These are phyloP conservation scores for Zaprionus bogoriensis DNA, from an alignment of 2,888 invertebrate species.

Conservation along the genomic window DNA sequence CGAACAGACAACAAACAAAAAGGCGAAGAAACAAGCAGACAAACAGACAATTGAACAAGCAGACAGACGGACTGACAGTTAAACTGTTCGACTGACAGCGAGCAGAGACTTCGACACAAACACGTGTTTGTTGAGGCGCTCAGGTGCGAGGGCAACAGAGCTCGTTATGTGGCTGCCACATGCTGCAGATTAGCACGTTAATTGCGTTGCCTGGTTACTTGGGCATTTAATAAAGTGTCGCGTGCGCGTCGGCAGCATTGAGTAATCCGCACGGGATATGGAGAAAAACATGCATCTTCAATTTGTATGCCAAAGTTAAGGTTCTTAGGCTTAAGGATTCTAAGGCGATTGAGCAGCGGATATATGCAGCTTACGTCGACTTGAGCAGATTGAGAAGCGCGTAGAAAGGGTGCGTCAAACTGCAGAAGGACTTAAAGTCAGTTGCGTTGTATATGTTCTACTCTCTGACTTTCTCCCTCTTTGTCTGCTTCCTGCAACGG, in stretches of 20 bases:
- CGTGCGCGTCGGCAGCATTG: conserved; percentile 5
- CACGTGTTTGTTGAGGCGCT: neutral
- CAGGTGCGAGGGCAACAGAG: neutral
- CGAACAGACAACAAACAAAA: neutral
- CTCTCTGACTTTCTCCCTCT: no score
- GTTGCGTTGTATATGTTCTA: no score
- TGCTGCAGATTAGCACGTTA: conserved; percentile 36
- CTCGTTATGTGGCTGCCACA: conserved; percentile 26
- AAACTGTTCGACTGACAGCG: neutral
- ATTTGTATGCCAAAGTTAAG: neutral
- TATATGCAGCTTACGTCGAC: no score
- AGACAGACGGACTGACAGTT: neutral
- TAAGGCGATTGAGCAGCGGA: no score
- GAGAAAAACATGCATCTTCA: neutral
- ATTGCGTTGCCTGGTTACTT: conserved; percentile 45
- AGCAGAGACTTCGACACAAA: conserved; percentile 1
- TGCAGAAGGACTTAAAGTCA: no score
- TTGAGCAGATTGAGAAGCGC: no score
- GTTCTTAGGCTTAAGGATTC: no score
- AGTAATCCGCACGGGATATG: neutral
- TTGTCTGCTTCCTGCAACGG: neutral
- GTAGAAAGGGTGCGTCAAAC: no score
- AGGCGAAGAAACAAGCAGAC: neutral
- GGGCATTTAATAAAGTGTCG: conserved; percentile 35
- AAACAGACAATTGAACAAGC: neutral